Evolutionary conservation across 30 jellyfish, hydroid and myxozoan species (phyloP).

Genomic region (Catostylus mosaicus): DNA sequence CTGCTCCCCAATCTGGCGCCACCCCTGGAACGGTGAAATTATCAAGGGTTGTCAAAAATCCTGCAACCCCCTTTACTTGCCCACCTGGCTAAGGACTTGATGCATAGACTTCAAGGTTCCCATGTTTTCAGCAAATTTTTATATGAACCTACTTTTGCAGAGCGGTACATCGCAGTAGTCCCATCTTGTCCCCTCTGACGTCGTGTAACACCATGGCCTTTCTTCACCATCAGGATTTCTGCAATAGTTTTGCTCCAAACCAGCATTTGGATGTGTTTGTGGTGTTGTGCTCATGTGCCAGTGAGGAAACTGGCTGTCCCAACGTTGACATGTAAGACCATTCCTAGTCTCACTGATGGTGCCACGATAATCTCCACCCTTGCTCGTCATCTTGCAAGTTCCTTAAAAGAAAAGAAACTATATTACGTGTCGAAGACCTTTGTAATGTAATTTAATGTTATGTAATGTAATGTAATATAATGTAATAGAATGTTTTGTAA

Average conservation of each 20-base stretch:
- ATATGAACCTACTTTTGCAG: neutral
- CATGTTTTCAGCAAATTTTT: no score
- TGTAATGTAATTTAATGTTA: no score
- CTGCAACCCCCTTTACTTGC: no score
- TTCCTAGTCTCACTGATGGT: neutral
- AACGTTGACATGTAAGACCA: neutral
- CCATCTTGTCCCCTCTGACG: neutral
- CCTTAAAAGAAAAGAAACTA: neutral
- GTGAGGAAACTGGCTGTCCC: neutral
- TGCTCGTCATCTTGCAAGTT: neutral
- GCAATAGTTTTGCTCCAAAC: constrained; percentile 4
- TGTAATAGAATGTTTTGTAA: no score
- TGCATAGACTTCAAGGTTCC: no score
- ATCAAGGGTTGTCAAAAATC: no score
- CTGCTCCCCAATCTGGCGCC: no score
- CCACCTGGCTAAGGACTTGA: no score
- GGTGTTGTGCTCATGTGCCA: neutral
- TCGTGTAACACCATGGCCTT: constrained; percentile 3
- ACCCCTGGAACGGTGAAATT: no score
- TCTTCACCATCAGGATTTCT: neutral
- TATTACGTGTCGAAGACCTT: no score
- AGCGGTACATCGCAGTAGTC: neutral
- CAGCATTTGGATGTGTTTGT: neutral
- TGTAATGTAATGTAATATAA: no score
- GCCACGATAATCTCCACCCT: constrained; percentile 1